These are phyloP conservation scores for Trichomycterus rosablanca DNA, from an alignment of 2,113 vertebrate species.

Conservation along the genomic window DNA sequence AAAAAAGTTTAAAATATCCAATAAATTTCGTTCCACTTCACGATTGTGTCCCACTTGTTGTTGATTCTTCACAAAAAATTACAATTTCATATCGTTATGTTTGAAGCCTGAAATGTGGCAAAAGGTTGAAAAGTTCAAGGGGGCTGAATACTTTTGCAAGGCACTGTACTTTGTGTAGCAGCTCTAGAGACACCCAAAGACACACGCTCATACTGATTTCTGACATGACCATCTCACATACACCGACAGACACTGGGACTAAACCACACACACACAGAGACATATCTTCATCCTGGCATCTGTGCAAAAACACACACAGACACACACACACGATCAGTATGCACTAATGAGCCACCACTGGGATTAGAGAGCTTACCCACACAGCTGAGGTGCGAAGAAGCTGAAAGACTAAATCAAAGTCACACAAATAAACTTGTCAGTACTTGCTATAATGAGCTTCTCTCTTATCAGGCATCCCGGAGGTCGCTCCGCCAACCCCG, in stretches of 20 bases:
- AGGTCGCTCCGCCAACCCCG: slow-evolving; percentile 61
- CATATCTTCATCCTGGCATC: slow-evolving; percentile 39
- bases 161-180: too few relatives aligned
- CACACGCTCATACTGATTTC: slow-evolving; percentile 52
- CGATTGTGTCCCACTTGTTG: too few relatives aligned
- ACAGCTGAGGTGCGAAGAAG: slow-evolving; percentile 39
- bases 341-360: slow-evolving; percentile 40
- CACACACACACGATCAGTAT: slow-evolving; percentile 43
- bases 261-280: too few relatives aligned
- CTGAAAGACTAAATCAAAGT: slow-evolving; percentile 42
- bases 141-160: too few relatives aligned
- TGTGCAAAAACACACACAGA: slow-evolving; percentile 37
- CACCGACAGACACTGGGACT: slow-evolving; percentile 36
- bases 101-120: too few relatives aligned
- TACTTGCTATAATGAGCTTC: slow-evolving; percentile 32
- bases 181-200: too few relatives aligned
- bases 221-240: slow-evolving; percentile 42
- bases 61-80: too few relatives aligned
- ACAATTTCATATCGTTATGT: too few relatives aligned
- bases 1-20: too few relatives aligned
- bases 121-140: too few relatives aligned
- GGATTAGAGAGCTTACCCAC: slow-evolving; percentile 37
- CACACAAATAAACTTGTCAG: slow-evolving; percentile 47
- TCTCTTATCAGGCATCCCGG: slow-evolving; percentile 62
- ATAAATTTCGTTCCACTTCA: too few relatives aligned